A percentile compares a stretch with the other conserved stretches of the same genome.
phyloP scores from a whole-genome alignment of 2,888 invertebrate genomes.

The Philereme vetulata region DNA sequence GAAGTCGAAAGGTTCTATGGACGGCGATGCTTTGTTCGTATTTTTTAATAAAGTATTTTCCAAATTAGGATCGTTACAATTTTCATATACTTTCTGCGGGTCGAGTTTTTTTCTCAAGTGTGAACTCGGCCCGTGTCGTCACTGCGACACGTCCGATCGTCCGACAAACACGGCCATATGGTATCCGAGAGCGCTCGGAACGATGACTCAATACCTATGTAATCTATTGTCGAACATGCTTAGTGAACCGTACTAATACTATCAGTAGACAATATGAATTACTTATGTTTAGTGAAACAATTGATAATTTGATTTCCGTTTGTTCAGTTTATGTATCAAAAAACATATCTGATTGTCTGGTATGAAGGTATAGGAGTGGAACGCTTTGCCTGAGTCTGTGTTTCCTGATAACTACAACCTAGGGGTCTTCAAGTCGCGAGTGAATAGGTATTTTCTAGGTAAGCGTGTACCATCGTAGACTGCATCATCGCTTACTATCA shows the following conservation, averaged over 20 bases:
- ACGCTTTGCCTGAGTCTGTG: too few species aligned
- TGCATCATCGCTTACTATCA: too few species aligned
- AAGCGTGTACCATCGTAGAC: too few species aligned
- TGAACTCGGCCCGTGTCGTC: constrained; percentile 46
- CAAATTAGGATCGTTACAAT: too few species aligned
- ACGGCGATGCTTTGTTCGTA: constrained; percentile 13
- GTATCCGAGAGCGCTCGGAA: constrained; percentile 49
- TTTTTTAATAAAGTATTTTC: too few species aligned
- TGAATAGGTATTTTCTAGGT: too few species aligned
- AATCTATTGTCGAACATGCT: constrained; percentile 47
- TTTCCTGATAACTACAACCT: too few species aligned
- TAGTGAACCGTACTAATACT: constrained; percentile 47
- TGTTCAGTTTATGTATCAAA: background rate
- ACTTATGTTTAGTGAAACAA: background rate
- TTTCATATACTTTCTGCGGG: background rate
- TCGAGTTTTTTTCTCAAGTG: constrained; percentile 14
- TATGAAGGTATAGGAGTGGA: too few species aligned
- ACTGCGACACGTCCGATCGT: constrained; percentile 55
- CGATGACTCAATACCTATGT: constrained; percentile 63
- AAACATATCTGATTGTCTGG: too few species aligned
- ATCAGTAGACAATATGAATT: too few species aligned
- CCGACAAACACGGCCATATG: constrained; percentile 70
- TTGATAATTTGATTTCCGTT: constrained; percentile 2
- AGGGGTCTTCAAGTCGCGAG: too few species aligned
- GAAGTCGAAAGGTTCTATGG: too few species aligned